Base-by-base conservation (phyloP, 2,113 vertebrate genomes). In the Melanerpes aurifrons region DNA sequence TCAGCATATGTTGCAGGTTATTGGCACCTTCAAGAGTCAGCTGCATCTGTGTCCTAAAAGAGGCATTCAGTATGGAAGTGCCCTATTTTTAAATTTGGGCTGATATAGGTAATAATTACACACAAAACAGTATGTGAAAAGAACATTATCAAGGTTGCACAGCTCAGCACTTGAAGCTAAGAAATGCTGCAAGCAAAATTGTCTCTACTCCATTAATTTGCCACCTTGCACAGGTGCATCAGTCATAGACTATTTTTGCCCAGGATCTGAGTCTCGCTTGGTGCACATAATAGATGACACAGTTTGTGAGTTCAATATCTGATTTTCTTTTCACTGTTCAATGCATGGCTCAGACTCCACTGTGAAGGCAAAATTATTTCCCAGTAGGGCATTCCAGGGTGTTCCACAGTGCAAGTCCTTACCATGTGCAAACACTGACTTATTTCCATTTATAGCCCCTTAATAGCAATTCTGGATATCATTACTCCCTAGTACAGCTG, bases 141-240 rank as follows among this genome's bases (percentile, higher is more conserved):
- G 90, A 94, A 79, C 95, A 69, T 94, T 96, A 93, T 83, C 93
- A 96, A 96, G 92, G 93, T 92, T 96, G 95, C 90, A 81, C 58
- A 90, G 88, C 96, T 96, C 96, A 96, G 95, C 95, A 92, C 80
- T 92, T 90, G 80, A 83, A 90, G 80, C n/a, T 92, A 77, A 90
- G 73, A 88, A 92, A 77, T n/a, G 43, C 82, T 93, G 80, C 72
- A 86, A 88, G 92, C 71, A 88, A 72, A 94, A 93, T 62, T 83
- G 79, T 86, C 93, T 94, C 86, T 95, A 74, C 83, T 50, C 88
- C 77, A 88, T 94, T 94, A 96, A 93, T 96, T 94, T 96, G 83
- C 77, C 73, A 86, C 95, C 66, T 78, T 78, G 87, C 82, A 74
- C 73, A 92, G 90, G 93, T 96, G 88, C 93, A 95, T 95, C 90